Evolutionary conservation across 2,888 invertebrate species (phyloP), one percentile per base, ranked within the genome.

Genomic region (Exocentrus adspersus): DNA sequence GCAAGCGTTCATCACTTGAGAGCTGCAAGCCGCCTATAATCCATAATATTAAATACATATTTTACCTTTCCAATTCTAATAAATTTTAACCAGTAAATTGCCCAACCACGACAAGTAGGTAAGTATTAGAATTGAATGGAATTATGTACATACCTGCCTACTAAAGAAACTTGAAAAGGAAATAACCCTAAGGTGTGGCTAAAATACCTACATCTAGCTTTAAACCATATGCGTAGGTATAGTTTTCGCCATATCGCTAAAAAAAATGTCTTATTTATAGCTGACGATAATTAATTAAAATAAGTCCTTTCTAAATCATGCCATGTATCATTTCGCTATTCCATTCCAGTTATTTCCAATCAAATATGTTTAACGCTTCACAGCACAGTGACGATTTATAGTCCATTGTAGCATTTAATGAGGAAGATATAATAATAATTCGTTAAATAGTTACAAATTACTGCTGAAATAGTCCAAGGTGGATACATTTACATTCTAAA

Each of bases 261-360:
- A n/a, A 37, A 37, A 37, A 37, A 9, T 37, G 12, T 37, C 14
- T n/a, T 37, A 14, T 2, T 32, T 10, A 32, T 32, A 37, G 37
- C 37, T n/a, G n/a, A n/a, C 14, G 37, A 37, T 37, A 37, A 37
- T 37, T 37, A 37, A 37, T 37, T 37, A 37, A 37, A 37, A 37
- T 37, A n/a, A n/a, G 12, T 37, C 37, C 37, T 37, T 37, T 37
- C 37, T 37, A 37, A 37, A 37, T 37, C n/a, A n/a, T n/a, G 12
- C n/a, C 37, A n/a, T 12, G 37, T n/a, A 37, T 37, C 37, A 37
- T 37, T 37, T 37, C 37, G 14, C 37, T 37, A 12, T 37, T 37
- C 37, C 37, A n/a, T 12, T 14, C 37, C 14, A n/a, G n/a, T 37
- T 37, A 37, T 37, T 37, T n/a, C 37, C n/a, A n/a, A n/a, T n/a